These are phyloP conservation scores for Orthosia incerta DNA, from an alignment of 2,888 invertebrate species.

Conservation along the genomic window DNA sequence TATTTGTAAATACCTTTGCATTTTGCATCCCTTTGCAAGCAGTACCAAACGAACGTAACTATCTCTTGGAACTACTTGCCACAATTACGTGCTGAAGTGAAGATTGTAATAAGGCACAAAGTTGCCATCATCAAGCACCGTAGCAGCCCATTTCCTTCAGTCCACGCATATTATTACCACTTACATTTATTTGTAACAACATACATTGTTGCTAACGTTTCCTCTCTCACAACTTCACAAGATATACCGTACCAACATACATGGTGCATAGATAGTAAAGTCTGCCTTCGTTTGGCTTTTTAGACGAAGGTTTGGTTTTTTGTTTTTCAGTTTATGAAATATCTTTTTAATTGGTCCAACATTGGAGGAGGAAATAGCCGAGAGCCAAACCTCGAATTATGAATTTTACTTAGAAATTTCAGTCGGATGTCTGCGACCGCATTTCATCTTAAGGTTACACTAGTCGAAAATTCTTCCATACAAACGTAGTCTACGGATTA, in stretches of 20 bases:
- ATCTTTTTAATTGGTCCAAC: no score
- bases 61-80: background rate
- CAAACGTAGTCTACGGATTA: no score
- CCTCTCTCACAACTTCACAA: background rate
- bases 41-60: background rate
- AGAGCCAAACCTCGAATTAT: no score
- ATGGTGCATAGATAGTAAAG: background rate
- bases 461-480: no score
- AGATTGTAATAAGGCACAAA: conserved; percentile 12
- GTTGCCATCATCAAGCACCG: conserved; percentile 7
- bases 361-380: no score
- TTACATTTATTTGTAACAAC: conserved; percentile 16
- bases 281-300: background rate
- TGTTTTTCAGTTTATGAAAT: no score
- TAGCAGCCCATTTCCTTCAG: conserved; percentile 23
- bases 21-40: background rate
- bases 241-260: background rate
- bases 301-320: no score
- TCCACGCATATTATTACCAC: conserved; percentile 26
- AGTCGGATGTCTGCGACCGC: no score
- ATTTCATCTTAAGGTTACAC: no score
- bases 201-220: conserved; percentile 27
- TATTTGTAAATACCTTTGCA: background rate
- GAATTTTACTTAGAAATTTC: no score
- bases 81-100: conserved; percentile 6